Evolutionary conservation across 2,797 vertebrate species (phyloP), one percentile per base, ranked within the genome.

Genomic region (Oreochromis mossambicus): DNA sequence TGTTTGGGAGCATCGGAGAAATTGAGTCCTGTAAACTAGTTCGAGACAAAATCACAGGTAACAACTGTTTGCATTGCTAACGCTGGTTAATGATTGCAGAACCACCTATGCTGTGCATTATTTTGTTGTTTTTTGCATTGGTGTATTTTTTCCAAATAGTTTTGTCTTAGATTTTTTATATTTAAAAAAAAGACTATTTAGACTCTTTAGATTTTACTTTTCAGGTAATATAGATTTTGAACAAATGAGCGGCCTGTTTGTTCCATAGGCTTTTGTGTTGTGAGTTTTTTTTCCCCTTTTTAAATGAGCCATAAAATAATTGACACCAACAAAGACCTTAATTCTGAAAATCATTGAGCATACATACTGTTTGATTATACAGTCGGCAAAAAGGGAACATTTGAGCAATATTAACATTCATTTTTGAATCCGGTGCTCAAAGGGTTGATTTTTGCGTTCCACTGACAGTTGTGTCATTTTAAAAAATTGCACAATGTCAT

Each of bases 11-110:
- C 96, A 99, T 99, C 89, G 99, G 99, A 46, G 99, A 99, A 91
- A 99, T 99, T 50, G 99, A 99, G 92, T 99, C 99, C 94, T 99
- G 98, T 96, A 99, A 99, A 94, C 97, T 99, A 78, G 98, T 99
- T 88, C 97, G 98, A 92, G 99, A 99, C 97, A 99, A 99, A 97
- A 99, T 99, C 92, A 99, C 99, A 97, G 98, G 99, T 99, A 97
- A 88, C 21, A n/a, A 70, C 12, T 78, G 24, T 77, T 85, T 85
- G 12, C 7, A n/a, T 66, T 78, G 76, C n/a, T 83, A 1, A 75
- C 14, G 5, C 63, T 82, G 77, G 21, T 55, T 90, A 32, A 77
- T 48, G 2, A 50, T 21, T n/a, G 24, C 1, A 8, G 52, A 76
- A 52, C 5, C 46, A 66, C 63, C 11, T 2, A 52, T 82, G 52